These are phyloP conservation scores for Pseudococcus viburni DNA, from an alignment of 2,888 invertebrate species.

Conservation along the genomic window DNA sequence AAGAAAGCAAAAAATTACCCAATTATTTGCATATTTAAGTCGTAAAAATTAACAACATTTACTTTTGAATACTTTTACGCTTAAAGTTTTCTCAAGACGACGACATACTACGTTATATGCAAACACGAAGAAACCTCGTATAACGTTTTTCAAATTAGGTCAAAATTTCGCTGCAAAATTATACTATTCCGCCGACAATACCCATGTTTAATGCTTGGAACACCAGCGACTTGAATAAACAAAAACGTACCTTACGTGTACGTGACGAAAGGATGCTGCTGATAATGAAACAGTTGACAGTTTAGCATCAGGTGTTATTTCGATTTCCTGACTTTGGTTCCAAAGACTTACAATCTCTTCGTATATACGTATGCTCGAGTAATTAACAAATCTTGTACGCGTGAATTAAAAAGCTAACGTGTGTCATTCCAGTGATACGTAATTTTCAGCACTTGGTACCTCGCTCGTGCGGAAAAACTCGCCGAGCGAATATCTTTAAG, in stretches of 20 bases:
- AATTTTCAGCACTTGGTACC: not conserved
- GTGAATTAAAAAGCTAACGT: conserved; percentile 19
- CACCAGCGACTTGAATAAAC: conserved; percentile 9
- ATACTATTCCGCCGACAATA: not conserved
- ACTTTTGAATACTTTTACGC: not conserved
- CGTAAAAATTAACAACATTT: conserved; percentile 58
- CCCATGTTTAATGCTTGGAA: not conserved
- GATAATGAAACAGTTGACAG: conserved; percentile 40
- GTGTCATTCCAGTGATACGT: not conserved
- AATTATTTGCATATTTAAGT: conserved; percentile 18
- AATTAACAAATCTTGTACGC: not conserved
- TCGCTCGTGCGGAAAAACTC: not conserved
- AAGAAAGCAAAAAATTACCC: not conserved
- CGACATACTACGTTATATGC: not conserved
- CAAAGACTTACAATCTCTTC: not conserved
- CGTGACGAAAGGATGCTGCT: not conserved
- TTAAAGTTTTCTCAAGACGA: conserved; percentile 2
- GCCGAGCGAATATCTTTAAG: not conserved
- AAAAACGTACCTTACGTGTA: not conserved
- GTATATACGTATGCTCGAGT: not conserved
- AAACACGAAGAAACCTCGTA: not conserved
- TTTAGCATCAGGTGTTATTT: conserved; percentile 47
- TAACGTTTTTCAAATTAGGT: conserved; percentile 33
- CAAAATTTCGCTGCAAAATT: not conserved
- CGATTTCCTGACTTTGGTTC: not conserved